A percentile compares a stretch with the other conserved stretches of the same genome.
These are phyloP conservation scores for Epistrophe grossulariae DNA, from an alignment of 2,888 invertebrate species.

Conservation along the genomic window DNA sequence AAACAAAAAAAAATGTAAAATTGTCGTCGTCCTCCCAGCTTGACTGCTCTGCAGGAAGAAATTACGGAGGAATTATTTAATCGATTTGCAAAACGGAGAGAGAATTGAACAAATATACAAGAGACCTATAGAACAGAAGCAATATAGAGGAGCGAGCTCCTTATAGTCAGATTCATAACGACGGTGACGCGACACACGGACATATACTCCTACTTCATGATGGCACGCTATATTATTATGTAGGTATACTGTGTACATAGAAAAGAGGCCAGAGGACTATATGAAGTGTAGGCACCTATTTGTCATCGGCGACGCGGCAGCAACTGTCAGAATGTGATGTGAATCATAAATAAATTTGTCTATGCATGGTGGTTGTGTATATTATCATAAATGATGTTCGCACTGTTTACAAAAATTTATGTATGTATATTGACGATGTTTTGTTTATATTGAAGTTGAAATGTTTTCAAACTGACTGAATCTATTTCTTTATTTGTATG, in stretches of 20 bases:
- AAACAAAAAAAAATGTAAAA: slow-evolving; percentile 52
- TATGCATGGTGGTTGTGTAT: slow-evolving; percentile 37
- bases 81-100: slow-evolving; percentile 57
- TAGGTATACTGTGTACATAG: neutral
- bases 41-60: slow-evolving; percentile 69
- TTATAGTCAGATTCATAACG: neutral
- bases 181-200: slow-evolving; percentile 23
- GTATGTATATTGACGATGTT: neutral
- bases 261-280: slow-evolving; percentile 14
- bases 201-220: slow-evolving; percentile 42
- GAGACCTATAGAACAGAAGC: slow-evolving; percentile 8
- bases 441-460: slow-evolving; percentile 15
- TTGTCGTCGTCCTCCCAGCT: slow-evolving; percentile 51
- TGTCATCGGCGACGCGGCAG: slow-evolving; percentile 59
- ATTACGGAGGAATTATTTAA: slow-evolving; percentile 73
- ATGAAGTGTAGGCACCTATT: slow-evolving; percentile 49
- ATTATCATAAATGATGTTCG: slow-evolving; percentile 63
- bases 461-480: neutral
- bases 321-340: slow-evolving; percentile 68
- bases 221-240: slow-evolving; percentile 1
- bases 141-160: slow-evolving; percentile 29
- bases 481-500: neutral
- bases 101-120: slow-evolving; percentile 47
- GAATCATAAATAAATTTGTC: slow-evolving; percentile 72
- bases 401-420: neutral